Evolutionary conservation across 2,888 invertebrate species (phyloP).

Genomic region (Philereme transversata): DNA sequence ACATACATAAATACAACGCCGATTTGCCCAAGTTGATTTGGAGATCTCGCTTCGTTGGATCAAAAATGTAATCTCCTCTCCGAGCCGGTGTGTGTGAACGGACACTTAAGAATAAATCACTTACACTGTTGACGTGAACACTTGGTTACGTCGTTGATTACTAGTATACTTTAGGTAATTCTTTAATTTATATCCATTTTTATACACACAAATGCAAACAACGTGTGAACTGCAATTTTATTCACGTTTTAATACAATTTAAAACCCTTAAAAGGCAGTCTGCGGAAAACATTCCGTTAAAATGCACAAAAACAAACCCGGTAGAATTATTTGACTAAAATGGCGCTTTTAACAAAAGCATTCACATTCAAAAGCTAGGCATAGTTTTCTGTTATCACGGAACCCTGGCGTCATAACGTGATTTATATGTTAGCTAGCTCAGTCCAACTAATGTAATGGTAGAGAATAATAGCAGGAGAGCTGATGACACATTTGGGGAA

Average conservation of each 20-base stretch:
- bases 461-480: not conserved
- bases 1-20: too few species aligned
- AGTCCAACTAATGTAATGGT: not conserved
- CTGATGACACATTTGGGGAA: too few species aligned
- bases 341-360: constrained; percentile 43
- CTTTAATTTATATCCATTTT: not conserved
- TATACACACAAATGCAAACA: constrained; percentile 4
- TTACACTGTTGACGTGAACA: too few species aligned
- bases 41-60: too few species aligned
- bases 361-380: constrained; percentile 47
- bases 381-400: constrained; percentile 36
- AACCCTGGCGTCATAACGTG: constrained; percentile 24
- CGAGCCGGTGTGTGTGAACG: too few species aligned
- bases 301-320: constrained; percentile 31
- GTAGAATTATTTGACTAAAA: constrained; percentile 36
- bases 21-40: too few species aligned
- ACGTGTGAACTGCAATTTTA: constrained; percentile 14
- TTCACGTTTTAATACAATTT: constrained; percentile 14
- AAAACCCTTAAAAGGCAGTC: constrained; percentile 17
- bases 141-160: too few species aligned
- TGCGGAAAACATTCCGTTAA: constrained; percentile 27
- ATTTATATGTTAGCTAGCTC: constrained; percentile 17
- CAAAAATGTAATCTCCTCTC: too few species aligned
- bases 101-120: too few species aligned
- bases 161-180: too few species aligned